Evolutionary conservation across 37 sponge, comb jelly and placozoan genomes (phyloP), one percentile per base, ranked within the genome.

Genomic region (Crambe crambe): DNA sequence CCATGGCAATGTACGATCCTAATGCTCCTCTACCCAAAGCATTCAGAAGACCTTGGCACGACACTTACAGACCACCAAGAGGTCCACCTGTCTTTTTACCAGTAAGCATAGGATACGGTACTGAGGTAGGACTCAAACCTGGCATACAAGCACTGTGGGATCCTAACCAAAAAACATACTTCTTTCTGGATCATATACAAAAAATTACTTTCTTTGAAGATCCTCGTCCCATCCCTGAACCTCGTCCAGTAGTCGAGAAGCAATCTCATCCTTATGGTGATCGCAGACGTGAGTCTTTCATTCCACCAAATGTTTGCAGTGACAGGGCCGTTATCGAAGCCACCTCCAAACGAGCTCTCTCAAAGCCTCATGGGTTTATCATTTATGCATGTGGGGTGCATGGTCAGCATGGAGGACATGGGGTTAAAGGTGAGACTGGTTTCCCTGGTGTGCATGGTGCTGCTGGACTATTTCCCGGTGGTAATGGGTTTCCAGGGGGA

Each of bases 131-230:
- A 18, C 82, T 90, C 5, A 25, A 79, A 32, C 68, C 82, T 57
- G 91, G 88, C 0, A 54, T 73, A 25, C 94, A 94, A 42, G 94
- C 85, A 8, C 72, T 94, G 51, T 94, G 94, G 94, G 94, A 94
- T 66, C 94, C 90, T 12, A 59, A 70, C 3, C 15, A 39, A 21
- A 83, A 77, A 41, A 76, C 72, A 32, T 72, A 78, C 73, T 90
- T 94, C 77, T 94, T 90, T 68, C 40, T 94, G 15, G 94, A 94
- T 61, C 94, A 94, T 42, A 72, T 76, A 42, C 40, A 60, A 21
- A 83, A 83, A 72, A 20, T 82, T 35, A 93, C 90, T 0, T 93
- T 88, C 78, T 93, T 76, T 47, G 70, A 89, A 42, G 94, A 93
- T 42, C 94, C 94, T 22, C 82, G 94, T 27, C 89, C 89, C 37